Conservation (phyloP, 2,888 invertebrate species). For the Cerastoderma edule region DNA sequence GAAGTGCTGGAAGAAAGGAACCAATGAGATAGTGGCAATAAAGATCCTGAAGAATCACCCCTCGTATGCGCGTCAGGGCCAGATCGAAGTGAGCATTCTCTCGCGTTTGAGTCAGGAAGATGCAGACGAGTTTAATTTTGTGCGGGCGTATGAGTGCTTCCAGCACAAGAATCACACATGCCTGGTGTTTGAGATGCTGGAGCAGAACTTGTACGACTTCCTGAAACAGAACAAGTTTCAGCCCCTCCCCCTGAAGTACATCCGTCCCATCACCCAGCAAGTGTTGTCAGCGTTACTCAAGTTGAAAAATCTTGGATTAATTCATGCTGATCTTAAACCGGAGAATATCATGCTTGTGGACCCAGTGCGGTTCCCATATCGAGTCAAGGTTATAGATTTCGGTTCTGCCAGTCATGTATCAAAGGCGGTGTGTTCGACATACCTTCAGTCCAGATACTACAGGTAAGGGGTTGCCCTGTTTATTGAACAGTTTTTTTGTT, state of each 20-base stretch:
- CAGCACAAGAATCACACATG: constrained; percentile 99
- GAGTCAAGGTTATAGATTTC: constrained; percentile 99
- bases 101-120: constrained; percentile 84
- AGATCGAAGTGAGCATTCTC: constrained; percentile 94
- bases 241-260: constrained; percentile 98
- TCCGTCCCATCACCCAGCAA: constrained; percentile 99
- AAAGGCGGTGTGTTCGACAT: constrained; percentile 99
- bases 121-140: constrained; percentile 95
- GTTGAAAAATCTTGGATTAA: constrained; percentile 98
- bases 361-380: constrained; percentile 98
- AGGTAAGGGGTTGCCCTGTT: no score
- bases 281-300: constrained; percentile 92
- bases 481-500: no score
- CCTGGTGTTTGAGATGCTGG: constrained; percentile 99
- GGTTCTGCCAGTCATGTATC: constrained; percentile 99
- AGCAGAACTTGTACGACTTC: constrained; percentile 99
- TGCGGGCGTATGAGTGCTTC: constrained; percentile 99
- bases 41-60: constrained; percentile 99
- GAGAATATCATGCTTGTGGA: constrained; percentile 99
- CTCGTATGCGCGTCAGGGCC: constrained; percentile 99
- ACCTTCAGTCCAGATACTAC: constrained; percentile 99
- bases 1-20: constrained; percentile 99
- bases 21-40: constrained; percentile 99
- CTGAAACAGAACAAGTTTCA: constrained; percentile 99
- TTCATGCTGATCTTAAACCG: constrained; percentile 99